phyloP scores from a whole-genome alignment of 2,888 invertebrate species.

The Cantharis flavilabris region DNA sequence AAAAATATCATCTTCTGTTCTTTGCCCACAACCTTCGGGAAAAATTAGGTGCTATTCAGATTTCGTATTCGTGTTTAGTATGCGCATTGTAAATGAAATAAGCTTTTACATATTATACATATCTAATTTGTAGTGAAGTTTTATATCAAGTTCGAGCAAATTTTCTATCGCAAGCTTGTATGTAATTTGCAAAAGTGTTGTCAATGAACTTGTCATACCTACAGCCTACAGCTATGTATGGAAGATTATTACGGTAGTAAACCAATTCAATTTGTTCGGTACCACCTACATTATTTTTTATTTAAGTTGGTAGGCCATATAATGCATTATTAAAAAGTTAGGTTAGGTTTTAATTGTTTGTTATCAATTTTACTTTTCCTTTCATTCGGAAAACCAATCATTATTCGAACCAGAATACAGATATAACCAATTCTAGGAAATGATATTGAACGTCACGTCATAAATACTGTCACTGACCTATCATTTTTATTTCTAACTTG shows the following conservation, averaged over 20 bases:
- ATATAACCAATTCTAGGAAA: conserved; percentile 14
- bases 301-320: neutral
- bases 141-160: neutral
- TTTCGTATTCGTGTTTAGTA: neutral
- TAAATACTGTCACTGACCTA: conserved; percentile 26
- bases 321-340: neutral
- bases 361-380: neutral
- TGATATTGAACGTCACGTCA: conserved; percentile 12
- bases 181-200: neutral
- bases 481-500: conserved; percentile 21
- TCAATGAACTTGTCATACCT: neutral
- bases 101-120: neutral
- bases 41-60: neutral
- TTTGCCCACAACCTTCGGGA: neutral
- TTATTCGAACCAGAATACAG: neutral
- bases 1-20: neutral
- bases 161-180: neutral
- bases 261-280: neutral
- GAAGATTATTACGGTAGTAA: neutral
- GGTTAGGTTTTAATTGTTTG: neutral
- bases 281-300: too few species aligned
- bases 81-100: neutral
- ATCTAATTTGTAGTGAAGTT: neutral
- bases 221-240: neutral
- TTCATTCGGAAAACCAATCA: neutral